Conservation (phyloP, 2,797 vertebrate species). For the Acanthiza pusilla region DNA sequence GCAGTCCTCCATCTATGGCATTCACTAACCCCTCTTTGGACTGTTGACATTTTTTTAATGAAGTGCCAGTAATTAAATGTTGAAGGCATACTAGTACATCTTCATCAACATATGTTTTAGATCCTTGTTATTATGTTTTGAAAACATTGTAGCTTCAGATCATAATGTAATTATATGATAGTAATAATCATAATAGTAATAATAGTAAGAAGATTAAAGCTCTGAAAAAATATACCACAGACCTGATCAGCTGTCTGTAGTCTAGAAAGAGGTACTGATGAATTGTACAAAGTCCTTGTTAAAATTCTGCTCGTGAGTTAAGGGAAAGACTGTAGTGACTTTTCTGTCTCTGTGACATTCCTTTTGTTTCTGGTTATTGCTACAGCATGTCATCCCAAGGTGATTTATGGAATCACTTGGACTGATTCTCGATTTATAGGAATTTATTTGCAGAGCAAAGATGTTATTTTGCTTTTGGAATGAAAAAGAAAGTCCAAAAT, state of each 20-base stretch:
- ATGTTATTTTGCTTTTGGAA: neutral
- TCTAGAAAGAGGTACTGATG: neutral
- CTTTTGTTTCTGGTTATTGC: slow-evolving; percentile 24
- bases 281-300: neutral
- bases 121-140: neutral
- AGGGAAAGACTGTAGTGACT: neutral
- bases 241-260: neutral
- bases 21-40: neutral
- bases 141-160: neutral
- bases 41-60: neutral
- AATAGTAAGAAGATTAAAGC: neutral
- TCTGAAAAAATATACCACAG: neutral
- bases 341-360: neutral
- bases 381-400: neutral
- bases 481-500: neutral
- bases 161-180: neutral
- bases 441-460: neutral
- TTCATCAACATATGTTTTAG: neutral
- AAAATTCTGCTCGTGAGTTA: neutral
- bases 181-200: neutral
- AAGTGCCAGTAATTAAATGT: neutral
- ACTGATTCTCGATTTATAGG: neutral
- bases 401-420: neutral
- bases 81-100: neutral
- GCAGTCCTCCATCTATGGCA: neutral